Evolutionary conservation across 2,888 invertebrate species (phyloP), one percentile per base, ranked within the genome.

Genomic region (Homarus gammarus): DNA sequence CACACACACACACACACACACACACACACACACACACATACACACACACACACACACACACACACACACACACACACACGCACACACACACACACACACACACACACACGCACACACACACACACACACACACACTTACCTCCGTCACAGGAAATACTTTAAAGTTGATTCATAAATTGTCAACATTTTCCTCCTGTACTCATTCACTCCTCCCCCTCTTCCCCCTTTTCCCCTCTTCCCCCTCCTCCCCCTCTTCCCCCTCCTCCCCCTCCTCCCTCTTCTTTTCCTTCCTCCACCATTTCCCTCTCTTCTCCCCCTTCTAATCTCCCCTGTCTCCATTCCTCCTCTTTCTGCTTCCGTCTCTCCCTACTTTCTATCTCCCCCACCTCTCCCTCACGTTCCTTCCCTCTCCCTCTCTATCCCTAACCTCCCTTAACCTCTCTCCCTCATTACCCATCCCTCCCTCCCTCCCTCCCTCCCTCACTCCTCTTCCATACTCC

Each of bases 1-100:
- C 33, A 73, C 33, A 73, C 33, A 73, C 33, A 73, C 33, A 73
- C 73, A 73, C 33, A 73, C 33, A 73, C 33, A 73, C 33, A 73
- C 33, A 73, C 33, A 68, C 18, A 68, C 18, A 68, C 18, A 68
- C 31, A 68, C 31, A 10, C 18, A 18, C 18, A 68, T 31, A 68
- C 31, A 68, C 31, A 68, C 31, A 68, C 31, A 68, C 31, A 68
- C 31, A 68, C 31, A 68, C 31, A 68, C 31, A 68, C 31, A 68
- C 31, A 68, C 31, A 68, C 31, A 68, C 31, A 68, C 31, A 68
- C 31, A 68, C 31, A 68, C 31, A 68, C 31, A 68, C 31, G 68
- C 31, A 68, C 31, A 70, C 38, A 70, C 38, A 70, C 38, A 70
- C 38, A 70, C 38, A 70, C 38, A 70, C 12, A 70, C 38, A 70